Conservation (phyloP, 2,113 vertebrate genomes). For the Neolamprologus falcicula region DNA sequence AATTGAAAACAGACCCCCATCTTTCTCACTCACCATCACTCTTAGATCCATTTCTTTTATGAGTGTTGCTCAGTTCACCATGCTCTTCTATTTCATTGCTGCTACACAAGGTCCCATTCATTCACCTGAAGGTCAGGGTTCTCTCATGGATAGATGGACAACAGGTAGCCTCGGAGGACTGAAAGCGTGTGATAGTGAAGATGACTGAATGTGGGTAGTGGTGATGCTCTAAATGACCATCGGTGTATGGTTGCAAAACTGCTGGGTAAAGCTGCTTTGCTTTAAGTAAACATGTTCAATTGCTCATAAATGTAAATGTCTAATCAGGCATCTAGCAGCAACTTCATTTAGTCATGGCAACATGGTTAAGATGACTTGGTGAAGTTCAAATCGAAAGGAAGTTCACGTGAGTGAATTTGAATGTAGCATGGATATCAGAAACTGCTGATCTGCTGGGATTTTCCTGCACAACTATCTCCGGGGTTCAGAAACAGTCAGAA, state of each 20-base stretch:
- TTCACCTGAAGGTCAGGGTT: conserved; percentile 4
- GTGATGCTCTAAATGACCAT: neutral
- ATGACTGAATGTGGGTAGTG: neutral
- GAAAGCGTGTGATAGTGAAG: neutral
- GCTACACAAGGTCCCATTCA: neutral
- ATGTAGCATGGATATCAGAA: neutral
- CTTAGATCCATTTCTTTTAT: neutral
- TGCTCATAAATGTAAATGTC: neutral
- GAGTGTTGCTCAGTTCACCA: neutral
- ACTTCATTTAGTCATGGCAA: neutral
- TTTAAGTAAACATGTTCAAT: neutral
- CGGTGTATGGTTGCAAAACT: neutral
- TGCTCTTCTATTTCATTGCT: neutral
- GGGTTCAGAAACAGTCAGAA: neutral
- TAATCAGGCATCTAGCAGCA: neutral
- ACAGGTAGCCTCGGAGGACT: neutral
- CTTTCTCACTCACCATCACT: neutral
- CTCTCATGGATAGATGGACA: neutral
- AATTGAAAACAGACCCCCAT: neutral
- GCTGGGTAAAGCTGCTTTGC: neutral
- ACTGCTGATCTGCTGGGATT: neutral
- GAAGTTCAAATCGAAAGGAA: neutral
- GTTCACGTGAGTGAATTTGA: neutral
- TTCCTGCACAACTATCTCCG: neutral
- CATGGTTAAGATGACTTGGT: neutral